Evolutionary conservation across 2,113 vertebrate species (phyloP), one percentile per base, ranked within the genome.

Genomic region (Odobenus rosmarus): DNA sequence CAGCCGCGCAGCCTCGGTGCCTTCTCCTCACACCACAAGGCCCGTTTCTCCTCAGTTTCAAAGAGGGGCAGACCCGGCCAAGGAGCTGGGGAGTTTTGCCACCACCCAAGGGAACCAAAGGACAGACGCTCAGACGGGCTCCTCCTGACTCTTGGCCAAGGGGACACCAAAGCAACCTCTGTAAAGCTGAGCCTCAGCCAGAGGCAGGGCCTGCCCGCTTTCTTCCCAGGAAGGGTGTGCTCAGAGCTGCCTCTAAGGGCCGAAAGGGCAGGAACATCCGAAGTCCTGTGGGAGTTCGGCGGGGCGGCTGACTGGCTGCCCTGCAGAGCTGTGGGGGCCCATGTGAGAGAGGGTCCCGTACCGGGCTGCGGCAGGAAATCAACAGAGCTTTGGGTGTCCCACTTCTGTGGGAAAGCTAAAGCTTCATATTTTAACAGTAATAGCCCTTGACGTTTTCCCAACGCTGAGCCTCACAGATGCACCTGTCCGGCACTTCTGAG

Each of bases 371-470:
- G 49, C 57, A 77, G 61, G 92, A 90, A 92, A 49, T 80, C 61
- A 84, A 83, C 2, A 93, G 67, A 79, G 72, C 55, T 95, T 91
- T 64, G 80, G 86, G 51, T n/a, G 92, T 85, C 24, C 80, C 89
- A 76, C 36, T 64, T 93, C 49, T 57, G 72, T n/a, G 36, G 84
- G 51, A 83, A 95, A 89, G 71, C 83, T 87, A 96, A 95, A 96
- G 74, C 74, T 96, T 93, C 57, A 7, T 84, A 92, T 95, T 88
- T 87, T 19, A 94, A 81, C 33, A 90, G 42, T 24, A 93, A 79
- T 94, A 96, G 98, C 97, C 97, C 97, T 98, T 97, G 85, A 95
- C 85, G 81, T 67, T 61, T 77, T 80, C 87, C 74, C 59, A 95
- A 61, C 31, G 46, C 55, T 9, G 4, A 79, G 62, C 71, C 36